Percentiles rank a stretch among this genome's conserved stretches.
Evolutionary conservation across 2,888 invertebrate species (phyloP).

Genomic region (Eupeodes luniger): DNA sequence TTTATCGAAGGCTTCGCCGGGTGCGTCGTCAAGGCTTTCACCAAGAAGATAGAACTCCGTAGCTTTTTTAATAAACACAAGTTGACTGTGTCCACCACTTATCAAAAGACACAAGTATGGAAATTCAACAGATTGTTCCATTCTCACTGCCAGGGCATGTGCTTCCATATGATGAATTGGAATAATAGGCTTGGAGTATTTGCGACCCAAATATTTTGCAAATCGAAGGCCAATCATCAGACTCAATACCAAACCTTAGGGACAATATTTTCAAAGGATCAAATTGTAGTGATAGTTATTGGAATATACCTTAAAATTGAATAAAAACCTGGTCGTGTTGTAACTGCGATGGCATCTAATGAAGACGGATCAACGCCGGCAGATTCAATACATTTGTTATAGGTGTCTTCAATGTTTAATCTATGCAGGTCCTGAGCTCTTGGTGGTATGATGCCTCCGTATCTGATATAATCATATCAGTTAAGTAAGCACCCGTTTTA

Average conservation of each 20-base stretch:
- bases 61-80: slow-evolving; percentile 90
- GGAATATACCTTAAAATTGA: neutral
- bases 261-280: neutral
- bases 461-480: slow-evolving; percentile 73
- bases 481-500: neutral
- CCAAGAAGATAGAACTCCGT: slow-evolving; percentile 93
- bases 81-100: slow-evolving; percentile 96
- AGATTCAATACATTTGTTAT: slow-evolving; percentile 87
- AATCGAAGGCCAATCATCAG: slow-evolving; percentile 85
- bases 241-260: slow-evolving; percentile 33
- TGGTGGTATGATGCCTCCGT: slow-evolving; percentile 93
- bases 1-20: slow-evolving; percentile 97
- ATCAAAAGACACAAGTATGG: slow-evolving; percentile 95
- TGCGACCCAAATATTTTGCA: slow-evolving; percentile 90
- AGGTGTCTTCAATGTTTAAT: slow-evolving; percentile 90
- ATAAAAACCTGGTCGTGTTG: slow-evolving; percentile 90
- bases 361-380: slow-evolving; percentile 87
- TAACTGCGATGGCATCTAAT: slow-evolving; percentile 94
- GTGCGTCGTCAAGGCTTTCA: slow-evolving; percentile 92
- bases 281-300: neutral
- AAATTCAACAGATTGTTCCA: slow-evolving; percentile 89
- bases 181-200: slow-evolving; percentile 91
- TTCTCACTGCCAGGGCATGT: slow-evolving; percentile 95
- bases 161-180: slow-evolving; percentile 99
- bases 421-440: slow-evolving; percentile 93